Evolutionary conservation across 2,888 invertebrate species (phyloP), one percentile per base, ranked within the genome.

Genomic region (Eubasilissa splendida): DNA sequence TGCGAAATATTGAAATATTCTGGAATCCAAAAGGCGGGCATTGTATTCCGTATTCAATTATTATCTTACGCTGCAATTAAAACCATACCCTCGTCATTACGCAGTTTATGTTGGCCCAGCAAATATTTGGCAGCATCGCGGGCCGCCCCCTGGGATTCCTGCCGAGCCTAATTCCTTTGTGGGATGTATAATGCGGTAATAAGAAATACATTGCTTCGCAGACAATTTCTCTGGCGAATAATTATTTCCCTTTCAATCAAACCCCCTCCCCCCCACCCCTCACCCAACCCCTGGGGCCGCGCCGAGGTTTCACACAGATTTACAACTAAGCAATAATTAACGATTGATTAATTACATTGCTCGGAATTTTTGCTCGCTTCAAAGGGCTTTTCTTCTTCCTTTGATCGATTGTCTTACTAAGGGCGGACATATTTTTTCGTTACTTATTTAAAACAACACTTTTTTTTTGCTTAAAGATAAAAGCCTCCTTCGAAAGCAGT

Each of bases 201-300:
- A 68, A 68, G 68, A 68, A 68, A 68, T 42, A 68, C 50, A 68
- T 12, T 10, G 58, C n/a, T 58, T 68, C 50, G n/a, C 14, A 68
- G 12, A 68, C 68, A 68, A 68, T 68, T 68, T 68, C 68, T n/a
- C 52, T 7, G 50, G 52, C 50, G 8, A 50, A 68, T 68, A 42
- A 68, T 68, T 68, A 68, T 50, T 68, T 68, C 50, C 68, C 68
- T 50, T 50, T 68, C 52, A 68, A 68, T 68, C 68, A 68, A 12
- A n/a, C 50, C 52, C 10, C n/a, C 14, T 33, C 7, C 66, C 50
- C 60, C 11, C 60, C 60, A 11, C 59, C 7, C 14, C 31, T 31
- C 60, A 14, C 31, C 60, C 10, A 14, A 31, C 60, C 22, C 60
- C 60, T 0, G 22, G 22, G 33, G n/a, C 63, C 33, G 10, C 2